Base-by-base conservation (phyloP, 2,888 invertebrate species). In the Hoplodrina ambigua region DNA sequence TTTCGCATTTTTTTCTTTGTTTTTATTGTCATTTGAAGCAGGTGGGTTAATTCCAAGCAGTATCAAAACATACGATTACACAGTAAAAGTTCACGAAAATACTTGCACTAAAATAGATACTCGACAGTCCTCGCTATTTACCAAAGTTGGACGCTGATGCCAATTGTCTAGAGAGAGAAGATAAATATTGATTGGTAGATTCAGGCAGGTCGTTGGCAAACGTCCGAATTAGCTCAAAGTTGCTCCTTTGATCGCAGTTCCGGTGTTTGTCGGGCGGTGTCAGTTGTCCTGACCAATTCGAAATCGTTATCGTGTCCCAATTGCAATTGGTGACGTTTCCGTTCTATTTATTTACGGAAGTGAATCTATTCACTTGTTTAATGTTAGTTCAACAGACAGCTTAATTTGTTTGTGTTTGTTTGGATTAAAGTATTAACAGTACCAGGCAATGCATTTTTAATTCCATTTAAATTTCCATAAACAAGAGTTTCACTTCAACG, bases 141-240 rank as follows among this genome's bases (percentile, higher is more conserved):
- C 25, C 60, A 64, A 66, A 78, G 58, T 72, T 64, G n/a, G 58
- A 58, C 15, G 54, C 46, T 62, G 69, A 70, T 72, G 81, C 79
- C 67, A 80, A 81, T 78, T 80, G 75, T 82, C 80, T 80, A 61
- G 73, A 74, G 80, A 80, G 73, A 74, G 75, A 79, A 82, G 89
- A 91, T 93, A 92, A 90, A 93, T 92, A 93, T 92, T 92, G 93
- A 92, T 90, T 87, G 88, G 82, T 71, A 54, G 68, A 78, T 61
- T 84, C 85, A 81, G 84, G 70, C 75, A 81, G 84, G 85, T 86
- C 83, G 86, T 87, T 89, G 85, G 85, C 90, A 90, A 90, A 88
- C 89, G 88, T 90, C 86, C 82, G 88, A 91, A 92, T 92, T 92
- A 93, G 89, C 90, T 85, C 89, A 86, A 92, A 92, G 89, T 92